These are phyloP conservation scores for Aphelinus atriplicis DNA, from an alignment of 1,140 invertebrate genomes.

Conservation along the genomic window DNA sequence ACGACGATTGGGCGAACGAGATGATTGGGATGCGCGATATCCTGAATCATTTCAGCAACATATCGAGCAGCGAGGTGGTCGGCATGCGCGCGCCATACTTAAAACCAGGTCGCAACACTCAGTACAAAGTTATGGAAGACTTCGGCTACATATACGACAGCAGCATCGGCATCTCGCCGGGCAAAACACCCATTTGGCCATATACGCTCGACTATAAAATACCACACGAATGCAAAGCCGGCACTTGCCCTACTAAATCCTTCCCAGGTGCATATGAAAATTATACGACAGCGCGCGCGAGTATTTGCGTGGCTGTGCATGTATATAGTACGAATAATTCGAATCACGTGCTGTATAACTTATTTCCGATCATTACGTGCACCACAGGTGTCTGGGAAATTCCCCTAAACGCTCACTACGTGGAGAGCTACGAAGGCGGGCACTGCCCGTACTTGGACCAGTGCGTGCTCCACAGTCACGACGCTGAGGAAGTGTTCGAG, in stretches of 20 bases:
- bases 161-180: conserved; percentile 86
- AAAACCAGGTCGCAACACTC: conserved; percentile 89
- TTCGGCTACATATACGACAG: conserved; percentile 94
- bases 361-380: too few relatives aligned
- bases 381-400: conserved; percentile 88
- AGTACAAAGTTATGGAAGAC: conserved; percentile 91
- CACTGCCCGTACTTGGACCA: conserved; percentile 94
- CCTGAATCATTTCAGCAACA: conserved; percentile 82
- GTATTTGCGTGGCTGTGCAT: background rate
- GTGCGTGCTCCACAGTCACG: conserved; percentile 90
- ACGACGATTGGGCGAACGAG: conserved; percentile 91
- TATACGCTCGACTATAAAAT: conserved; percentile 93
- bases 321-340: background rate
- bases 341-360: background rate
- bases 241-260: conserved; percentile 88
- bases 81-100: conserved; percentile 91
- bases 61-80: conserved; percentile 83
- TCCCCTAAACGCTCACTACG: conserved; percentile 91
- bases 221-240: conserved; percentile 90
- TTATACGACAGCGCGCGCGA: background rate
- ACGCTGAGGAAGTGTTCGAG: conserved; percentile 86
- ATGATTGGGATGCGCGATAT: conserved; percentile 95
- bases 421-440: conserved; percentile 88
- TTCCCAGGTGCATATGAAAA: conserved; percentile 77
- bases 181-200: conserved; percentile 88